A percentile compares a stretch with the other conserved stretches of the same genome.
These are phyloP conservation scores for Netelia fuscicornis DNA, from an alignment of 2,888 invertebrate genomes.

Conservation along the genomic window DNA sequence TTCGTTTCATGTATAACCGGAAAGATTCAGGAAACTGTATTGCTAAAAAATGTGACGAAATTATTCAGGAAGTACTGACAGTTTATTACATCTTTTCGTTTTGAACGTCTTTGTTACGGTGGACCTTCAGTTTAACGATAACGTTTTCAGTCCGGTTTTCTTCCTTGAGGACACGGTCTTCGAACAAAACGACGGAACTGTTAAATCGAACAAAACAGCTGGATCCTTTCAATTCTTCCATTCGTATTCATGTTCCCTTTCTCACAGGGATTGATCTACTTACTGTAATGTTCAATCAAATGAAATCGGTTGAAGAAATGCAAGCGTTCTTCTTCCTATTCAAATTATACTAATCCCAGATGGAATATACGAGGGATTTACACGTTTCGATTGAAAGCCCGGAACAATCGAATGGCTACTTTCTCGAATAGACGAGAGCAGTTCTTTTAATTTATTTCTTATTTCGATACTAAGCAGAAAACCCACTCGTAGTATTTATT, in stretches of 20 bases:
- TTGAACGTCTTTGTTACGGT: background rate
- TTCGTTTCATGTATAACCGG: too few species aligned
- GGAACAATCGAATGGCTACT: too few species aligned
- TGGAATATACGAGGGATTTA: background rate
- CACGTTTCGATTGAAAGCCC: too few species aligned
- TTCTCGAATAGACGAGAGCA: too few species aligned
- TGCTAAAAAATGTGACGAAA: constrained; percentile 1
- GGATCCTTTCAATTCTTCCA: too few species aligned
- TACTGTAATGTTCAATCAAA: background rate
- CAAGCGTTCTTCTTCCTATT: background rate
- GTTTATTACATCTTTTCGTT: background rate
- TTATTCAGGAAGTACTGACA: background rate
- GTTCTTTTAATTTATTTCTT: too few species aligned
- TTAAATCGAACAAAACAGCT: background rate
- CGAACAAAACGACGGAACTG: background rate
- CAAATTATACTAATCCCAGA: background rate
- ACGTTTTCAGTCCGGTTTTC: background rate
- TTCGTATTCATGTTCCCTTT: too few species aligned
- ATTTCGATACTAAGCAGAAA: too few species aligned
- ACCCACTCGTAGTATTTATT: too few species aligned
- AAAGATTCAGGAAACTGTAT: too few species aligned
- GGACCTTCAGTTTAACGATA: background rate
- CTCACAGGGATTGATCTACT: background rate
- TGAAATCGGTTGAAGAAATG: background rate
- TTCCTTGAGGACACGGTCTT: background rate